Base-by-base conservation (phyloP, 2,113 vertebrate genomes). In the Grallaria varia region DNA sequence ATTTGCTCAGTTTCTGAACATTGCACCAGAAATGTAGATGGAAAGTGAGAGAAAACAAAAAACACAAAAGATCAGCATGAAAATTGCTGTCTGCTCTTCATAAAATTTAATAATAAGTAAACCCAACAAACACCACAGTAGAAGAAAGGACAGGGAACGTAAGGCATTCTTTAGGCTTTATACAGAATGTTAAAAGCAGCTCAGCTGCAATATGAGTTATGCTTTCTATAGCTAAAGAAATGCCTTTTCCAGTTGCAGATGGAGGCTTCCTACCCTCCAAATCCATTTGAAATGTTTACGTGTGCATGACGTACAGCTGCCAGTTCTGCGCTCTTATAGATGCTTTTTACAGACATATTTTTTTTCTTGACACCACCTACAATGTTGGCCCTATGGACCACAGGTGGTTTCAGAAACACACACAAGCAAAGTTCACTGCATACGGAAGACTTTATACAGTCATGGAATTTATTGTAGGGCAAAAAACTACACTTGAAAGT, bases 1-100 rank as follows among this genome's bases (percentile, higher is more conserved):
- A 97, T 95, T 82, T 93, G 95, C 67, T 96, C 87, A 30, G 60
- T 30, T 85, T 92, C 97, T 98, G 69, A 95, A 94, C n/a, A 87
- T 90, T 89, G 76, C 24, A 90, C 10, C 24, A 72, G 28, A 78
- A 88, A 80, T 95, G 74, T 5, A 67, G 30, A 88, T 78, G 35
- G 14, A 23, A n/a, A 56, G 18, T 12, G 28, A 35, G 8, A 44
- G 6, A 50, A 77, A 67, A 53, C 2, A 55, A 96, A 59, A 72
- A 31, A 2, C 1, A 5, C 7, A 27, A 44, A 47, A 35, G 6
- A 67, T 47, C 44, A 14, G 16, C 1, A 0, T 58, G 21, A 81
- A 76, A 82, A 44, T 11, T 78, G 13, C 35, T 35, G 12, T 6
- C 25, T 78, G 13, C 15, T 81, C 14, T 39, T 67, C 14, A 14